Evolutionary conservation across 1,140 invertebrate genomes (phyloP).

Genomic region (Musca vetustissima): DNA sequence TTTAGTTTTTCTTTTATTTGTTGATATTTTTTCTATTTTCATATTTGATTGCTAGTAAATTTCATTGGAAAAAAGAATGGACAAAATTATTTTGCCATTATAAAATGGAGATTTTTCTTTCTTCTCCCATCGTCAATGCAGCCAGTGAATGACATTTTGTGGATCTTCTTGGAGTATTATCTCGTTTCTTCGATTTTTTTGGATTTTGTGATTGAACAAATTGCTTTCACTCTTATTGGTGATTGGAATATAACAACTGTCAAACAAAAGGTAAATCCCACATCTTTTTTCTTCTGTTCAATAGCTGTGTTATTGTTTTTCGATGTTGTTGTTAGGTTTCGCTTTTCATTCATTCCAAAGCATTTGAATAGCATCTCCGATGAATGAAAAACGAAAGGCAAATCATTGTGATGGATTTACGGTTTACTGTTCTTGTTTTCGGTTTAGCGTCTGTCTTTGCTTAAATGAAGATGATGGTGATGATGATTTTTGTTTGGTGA

Average conservation of each 20-base stretch:
- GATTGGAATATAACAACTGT: not conserved
- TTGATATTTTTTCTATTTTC: not conserved
- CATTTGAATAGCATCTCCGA: too few relatives aligned
- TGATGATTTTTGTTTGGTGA: not conserved
- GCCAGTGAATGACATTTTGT: too few relatives aligned
- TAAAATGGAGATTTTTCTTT: not conserved
- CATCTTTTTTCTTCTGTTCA: not conserved
- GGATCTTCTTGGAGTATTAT: too few relatives aligned
- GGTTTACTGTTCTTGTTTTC: not conserved
- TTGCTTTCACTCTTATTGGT: constrained; percentile 19
- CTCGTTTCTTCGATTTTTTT: too few relatives aligned
- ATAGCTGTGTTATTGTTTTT: too few relatives aligned
- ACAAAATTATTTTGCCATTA: not conserved
- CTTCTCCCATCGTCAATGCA: not conserved
- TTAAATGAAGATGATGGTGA: not conserved
- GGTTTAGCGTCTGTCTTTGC: too few relatives aligned
- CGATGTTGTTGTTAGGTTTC: too few relatives aligned
- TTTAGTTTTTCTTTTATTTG: too few relatives aligned
- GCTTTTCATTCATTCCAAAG: too few relatives aligned
- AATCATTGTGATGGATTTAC: not conserved
- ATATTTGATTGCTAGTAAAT: not conserved
- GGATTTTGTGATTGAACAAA: constrained; percentile 4
- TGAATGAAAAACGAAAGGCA: too few relatives aligned
- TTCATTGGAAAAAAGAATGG: not conserved
- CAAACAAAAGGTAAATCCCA: not conserved